A percentile compares a stretch with the other conserved stretches of the same genome.
phyloP scores from a whole-genome alignment of 1,140 invertebrate species.

The Paracyclopina nana region DNA sequence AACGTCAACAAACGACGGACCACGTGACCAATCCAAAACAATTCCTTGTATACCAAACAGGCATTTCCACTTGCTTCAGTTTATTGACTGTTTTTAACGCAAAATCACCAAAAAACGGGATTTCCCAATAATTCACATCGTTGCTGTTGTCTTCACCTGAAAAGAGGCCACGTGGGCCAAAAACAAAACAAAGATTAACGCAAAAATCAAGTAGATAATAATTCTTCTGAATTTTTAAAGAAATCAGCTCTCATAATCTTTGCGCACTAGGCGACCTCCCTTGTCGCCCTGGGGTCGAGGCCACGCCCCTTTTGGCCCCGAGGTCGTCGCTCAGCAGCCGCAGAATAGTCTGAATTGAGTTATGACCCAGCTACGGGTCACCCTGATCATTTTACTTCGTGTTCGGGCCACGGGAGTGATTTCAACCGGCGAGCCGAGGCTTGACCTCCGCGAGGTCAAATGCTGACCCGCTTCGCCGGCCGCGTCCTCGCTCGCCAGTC shows the following conservation, averaged over 20 bases:
- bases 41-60: too few relatives aligned
- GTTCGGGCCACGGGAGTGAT: conserved; percentile 1
- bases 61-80: too few relatives aligned
- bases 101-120: too few relatives aligned
- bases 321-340: background rate
- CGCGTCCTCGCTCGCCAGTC: background rate
- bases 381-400: background rate
- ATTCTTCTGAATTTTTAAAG: too few relatives aligned
- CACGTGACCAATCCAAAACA: too few relatives aligned
- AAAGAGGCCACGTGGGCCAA: too few relatives aligned
- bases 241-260: conserved; percentile 9
- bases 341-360: conserved; percentile 13
- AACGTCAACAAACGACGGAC: too few relatives aligned
- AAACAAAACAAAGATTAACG: too few relatives aligned
- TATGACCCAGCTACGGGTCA: background rate
- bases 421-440: background rate
- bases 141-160: too few relatives aligned
- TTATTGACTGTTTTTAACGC: too few relatives aligned
- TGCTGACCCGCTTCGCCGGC: background rate
- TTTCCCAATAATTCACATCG: too few relatives aligned
- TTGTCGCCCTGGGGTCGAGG: background rate
- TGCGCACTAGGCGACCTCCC: background rate
- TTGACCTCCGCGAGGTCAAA: background rate
- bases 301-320: background rate
- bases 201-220: too few relatives aligned